A percentile compares a stretch with the other conserved stretches of the same genome.
phyloP scores from a whole-genome alignment of 35 echinoderm and acorn worm genomes.

The Ptychodera flava region DNA sequence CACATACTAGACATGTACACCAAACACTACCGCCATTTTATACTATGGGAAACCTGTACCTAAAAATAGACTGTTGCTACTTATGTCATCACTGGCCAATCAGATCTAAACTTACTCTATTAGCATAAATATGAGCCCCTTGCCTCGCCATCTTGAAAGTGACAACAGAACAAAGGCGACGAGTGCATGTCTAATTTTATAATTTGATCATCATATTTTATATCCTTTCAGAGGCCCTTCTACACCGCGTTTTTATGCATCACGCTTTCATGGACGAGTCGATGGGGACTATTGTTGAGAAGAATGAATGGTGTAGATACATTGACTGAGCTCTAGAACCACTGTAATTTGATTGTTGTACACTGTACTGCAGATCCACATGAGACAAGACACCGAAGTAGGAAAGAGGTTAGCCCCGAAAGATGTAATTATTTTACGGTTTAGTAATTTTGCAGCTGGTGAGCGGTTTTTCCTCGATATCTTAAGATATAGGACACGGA shows the following conservation, averaged over 20 bases:
- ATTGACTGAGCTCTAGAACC: background rate
- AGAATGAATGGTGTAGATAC: background rate
- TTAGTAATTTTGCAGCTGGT: background rate
- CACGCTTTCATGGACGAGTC: background rate
- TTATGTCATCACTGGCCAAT: background rate
- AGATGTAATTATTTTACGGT: background rate
- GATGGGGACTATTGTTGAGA: background rate
- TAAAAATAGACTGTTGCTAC: background rate
- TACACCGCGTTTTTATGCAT: background rate
- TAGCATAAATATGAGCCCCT: background rate
- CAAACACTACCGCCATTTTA: background rate
- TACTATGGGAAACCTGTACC: background rate
- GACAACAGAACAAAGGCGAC: background rate
- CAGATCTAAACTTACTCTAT: background rate
- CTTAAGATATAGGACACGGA: no score
- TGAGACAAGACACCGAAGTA: background rate
- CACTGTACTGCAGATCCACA: background rate
- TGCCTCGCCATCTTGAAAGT: background rate
- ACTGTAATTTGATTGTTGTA: background rate
- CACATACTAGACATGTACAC: no score
- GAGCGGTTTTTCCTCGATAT: no score
- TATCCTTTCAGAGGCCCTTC: background rate
- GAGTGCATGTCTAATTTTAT: background rate
- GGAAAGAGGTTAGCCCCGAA: background rate
- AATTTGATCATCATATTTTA: slow-evolving; percentile 2